Percentiles rank a stretch among this genome's conserved stretches.
Conservation (phyloP, 2,113 vertebrate species). For the Pygoscelis adeliae region DNA sequence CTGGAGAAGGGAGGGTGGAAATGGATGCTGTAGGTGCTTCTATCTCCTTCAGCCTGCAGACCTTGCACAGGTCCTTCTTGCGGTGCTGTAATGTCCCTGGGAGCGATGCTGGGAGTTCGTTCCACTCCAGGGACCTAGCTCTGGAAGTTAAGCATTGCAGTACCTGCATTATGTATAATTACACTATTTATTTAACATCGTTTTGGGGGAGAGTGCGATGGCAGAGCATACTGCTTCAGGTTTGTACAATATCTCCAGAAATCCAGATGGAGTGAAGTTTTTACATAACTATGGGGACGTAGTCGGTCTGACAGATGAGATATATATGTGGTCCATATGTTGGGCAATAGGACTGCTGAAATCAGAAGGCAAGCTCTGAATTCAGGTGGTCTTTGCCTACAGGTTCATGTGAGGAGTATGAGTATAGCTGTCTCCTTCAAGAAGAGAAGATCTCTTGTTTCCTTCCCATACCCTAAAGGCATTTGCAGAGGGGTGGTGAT, state of each 20-base stretch:
- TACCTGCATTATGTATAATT: neutral
- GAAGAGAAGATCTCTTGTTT: neutral
- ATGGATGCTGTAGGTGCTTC: neutral
- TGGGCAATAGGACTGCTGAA: neutral
- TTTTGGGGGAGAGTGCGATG: neutral
- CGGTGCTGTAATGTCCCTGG: neutral
- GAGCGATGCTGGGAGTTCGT: fast-evolving
- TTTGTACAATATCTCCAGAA: neutral
- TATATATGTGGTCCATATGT: fast-evolving
- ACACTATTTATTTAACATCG: neutral
- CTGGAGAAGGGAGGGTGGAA: neutral
- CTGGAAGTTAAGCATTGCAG: neutral
- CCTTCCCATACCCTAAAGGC: conserved; percentile 46
- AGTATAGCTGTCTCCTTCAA: conserved; percentile 33
- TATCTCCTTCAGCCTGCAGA: fast-evolving
- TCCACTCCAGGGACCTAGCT: neutral
- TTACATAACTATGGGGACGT: neutral
- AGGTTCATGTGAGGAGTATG: neutral
- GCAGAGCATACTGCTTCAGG: neutral
- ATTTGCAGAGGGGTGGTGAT: conserved; percentile 49
- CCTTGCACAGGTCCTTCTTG: neutral
- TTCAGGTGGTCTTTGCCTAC: neutral
- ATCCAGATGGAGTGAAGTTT: neutral
- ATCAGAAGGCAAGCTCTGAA: neutral
- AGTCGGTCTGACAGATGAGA: neutral